These are phyloP conservation scores for Paedocypris sp. DNA, from an alignment of 2,113 vertebrate species.

Conservation along the genomic window DNA sequence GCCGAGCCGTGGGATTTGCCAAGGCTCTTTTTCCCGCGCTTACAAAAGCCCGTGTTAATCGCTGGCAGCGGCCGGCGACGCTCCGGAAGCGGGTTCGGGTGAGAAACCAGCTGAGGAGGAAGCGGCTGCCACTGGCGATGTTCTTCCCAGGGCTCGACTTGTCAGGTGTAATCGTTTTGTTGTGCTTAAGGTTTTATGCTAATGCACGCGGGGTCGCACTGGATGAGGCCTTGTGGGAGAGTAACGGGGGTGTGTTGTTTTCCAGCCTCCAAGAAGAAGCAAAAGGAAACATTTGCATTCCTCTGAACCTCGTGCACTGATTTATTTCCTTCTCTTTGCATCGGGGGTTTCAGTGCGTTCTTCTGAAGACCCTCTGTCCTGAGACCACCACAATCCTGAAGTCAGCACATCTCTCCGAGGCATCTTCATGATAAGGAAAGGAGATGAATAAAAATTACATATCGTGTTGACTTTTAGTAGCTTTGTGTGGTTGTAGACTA, in stretches of 20 bases:
- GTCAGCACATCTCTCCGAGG: too few relatives aligned
- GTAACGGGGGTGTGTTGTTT: conserved; percentile 24
- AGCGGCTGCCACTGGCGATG: conserved; percentile 64
- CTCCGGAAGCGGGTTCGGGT: conserved; percentile 58
- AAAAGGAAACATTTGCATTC: conserved; percentile 67
- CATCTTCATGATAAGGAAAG: too few relatives aligned
- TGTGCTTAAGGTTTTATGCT: conserved; percentile 73
- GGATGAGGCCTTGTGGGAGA: conserved; percentile 27
- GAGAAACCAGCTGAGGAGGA: conserved; percentile 60
- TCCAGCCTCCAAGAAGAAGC: conserved; percentile 51
- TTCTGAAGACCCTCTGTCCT: too few relatives aligned
- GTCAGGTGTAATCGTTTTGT: conserved; percentile 76
- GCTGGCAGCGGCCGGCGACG: conserved; percentile 54
- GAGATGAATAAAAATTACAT: too few relatives aligned
- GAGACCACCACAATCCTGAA: too few relatives aligned
- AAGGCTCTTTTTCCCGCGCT: conserved; percentile 49
- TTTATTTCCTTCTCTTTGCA: conserved; percentile 61
- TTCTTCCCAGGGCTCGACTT: conserved; percentile 66
- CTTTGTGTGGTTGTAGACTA: too few relatives aligned
- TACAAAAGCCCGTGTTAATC: conserved; percentile 66
- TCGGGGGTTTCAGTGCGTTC: conserved; percentile 32
- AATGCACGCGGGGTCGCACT: conserved; percentile 60
- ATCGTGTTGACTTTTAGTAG: too few relatives aligned
- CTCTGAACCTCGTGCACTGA: conserved; percentile 58
- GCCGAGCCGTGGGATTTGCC: conserved; percentile 69